Evolutionary conservation across 2,888 invertebrate species (phyloP), one percentile per base, ranked within the genome.

Genomic region (Hecatera dysodea): DNA sequence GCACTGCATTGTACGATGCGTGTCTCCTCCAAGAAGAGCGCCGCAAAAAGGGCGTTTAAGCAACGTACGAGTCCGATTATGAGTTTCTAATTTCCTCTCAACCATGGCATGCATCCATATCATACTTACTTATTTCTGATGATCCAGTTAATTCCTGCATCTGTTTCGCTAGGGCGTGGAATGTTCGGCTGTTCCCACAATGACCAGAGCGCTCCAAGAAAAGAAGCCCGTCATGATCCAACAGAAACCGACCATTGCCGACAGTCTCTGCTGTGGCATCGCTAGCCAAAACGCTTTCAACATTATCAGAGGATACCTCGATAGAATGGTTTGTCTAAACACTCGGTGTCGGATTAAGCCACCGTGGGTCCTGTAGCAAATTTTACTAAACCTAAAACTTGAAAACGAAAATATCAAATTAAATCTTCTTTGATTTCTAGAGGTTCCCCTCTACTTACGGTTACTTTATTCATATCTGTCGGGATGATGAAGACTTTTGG

Each of bases 131-230:
- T 11, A 22, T 27, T 2, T 68, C 15, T 22, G 24, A 44, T 48
- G 19, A 53, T 39, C 24, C 3, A 48, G 19, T 22, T 42, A 44
- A 29, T 53, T 59, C 17, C 70, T 39, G 12, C 33, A 52, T 1
- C n/a, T 39, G 48, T 33, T 57, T 60, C 61, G 42, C 8, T 86
- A 97, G 97, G 98, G 98, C 11, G 98, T 98, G 1, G 99, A 99
- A 93, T 97, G 98, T 6, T 98, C 98, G 85, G 96, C 97, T 76
- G 98, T 98, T 89, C 97, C 98, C 3, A 98, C 98, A 86, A 98
- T 98, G 93, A 95, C 89, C 5, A 85, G 96, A 17, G 98, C 98
- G 0, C 86, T 98, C 64, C 86, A 88, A 94, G 97, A 89, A 96
- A 97, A 75, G 97, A 97, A 96, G 67, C 98, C 98, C 1, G 95